Base-by-base conservation (phyloP, 1,140 invertebrate species). In the Holcopasites calliopsidis region DNA sequence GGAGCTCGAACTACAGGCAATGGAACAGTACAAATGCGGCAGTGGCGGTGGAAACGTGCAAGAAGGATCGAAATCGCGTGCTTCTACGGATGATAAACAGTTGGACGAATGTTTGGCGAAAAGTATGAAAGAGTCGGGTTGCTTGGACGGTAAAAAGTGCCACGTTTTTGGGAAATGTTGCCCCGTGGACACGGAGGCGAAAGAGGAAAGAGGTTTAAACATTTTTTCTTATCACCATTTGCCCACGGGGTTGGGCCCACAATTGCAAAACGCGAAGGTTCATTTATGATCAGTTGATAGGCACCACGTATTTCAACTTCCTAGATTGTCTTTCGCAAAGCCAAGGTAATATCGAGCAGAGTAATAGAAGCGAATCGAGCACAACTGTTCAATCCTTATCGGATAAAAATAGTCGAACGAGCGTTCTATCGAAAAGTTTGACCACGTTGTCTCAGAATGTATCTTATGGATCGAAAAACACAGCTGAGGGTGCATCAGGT, bases 1-100 rank as follows among this genome's bases (percentile, higher is more conserved):
- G 90, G 89, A 91, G 74, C 83, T 91, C 3, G 90, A 91, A 31
- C 88, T 88, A 3, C 88, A 90, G 33, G 90, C 89, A 0, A 62
- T 88, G 73, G 89, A 91, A 70, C 89, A 90, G 52, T 90, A 91
- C 13, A 83, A 75, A 66, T 83, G 83, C 40, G 71, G 73, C 3
- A n/a, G n/a, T n/a, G n/a, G n/a, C n/a, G n/a, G n/a, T n/a, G 87
- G 61, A 1, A 62, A 40, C 31, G 40, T 23, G 11, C 44, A 54
- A 10, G 73, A 69, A 4, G 64, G 49, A 1, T 10, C 54, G 5
- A 13, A 23, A 16, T 26, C 26, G 5, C 61, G 40, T 3, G 0
- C 4, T 1, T 8, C 23, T 1, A 3, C 5, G 8, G 44, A 69
- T 3, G 49, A 35, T 2, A 40, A 65, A 47, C 23, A 50, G 3